phyloP scores from a whole-genome alignment of 1,140 invertebrate genomes.

The Drosophila quadrilineata region DNA sequence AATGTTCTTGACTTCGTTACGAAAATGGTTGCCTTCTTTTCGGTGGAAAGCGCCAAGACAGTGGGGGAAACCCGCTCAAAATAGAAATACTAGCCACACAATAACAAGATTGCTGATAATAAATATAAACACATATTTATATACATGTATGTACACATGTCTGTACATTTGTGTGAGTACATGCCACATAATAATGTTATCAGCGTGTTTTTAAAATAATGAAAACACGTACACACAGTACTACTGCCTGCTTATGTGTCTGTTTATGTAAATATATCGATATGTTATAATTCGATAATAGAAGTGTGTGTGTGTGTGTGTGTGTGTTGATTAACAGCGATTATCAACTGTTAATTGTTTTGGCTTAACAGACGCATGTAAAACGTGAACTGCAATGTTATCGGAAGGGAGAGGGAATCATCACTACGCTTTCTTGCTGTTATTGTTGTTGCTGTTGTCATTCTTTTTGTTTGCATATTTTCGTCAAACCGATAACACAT shows the following conservation, averaged over 20 bases:
- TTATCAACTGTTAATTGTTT: constrained; percentile 23
- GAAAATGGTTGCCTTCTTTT: neutral
- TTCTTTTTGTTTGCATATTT: constrained; percentile 57
- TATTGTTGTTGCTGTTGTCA: constrained; percentile 51
- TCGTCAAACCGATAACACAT: constrained; percentile 41
- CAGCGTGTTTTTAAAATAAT: constrained; percentile 31
- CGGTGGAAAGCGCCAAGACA: neutral
- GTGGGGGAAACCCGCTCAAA: neutral
- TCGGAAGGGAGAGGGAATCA: neutral
- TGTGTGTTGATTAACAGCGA: neutral
- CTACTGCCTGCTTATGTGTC: neutral
- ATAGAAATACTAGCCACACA: neutral
- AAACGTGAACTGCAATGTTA: constrained; percentile 3
- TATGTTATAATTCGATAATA: constrained; percentile 15
- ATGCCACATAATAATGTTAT: neutral
- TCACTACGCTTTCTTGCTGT: too few species aligned
- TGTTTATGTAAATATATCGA: constrained; percentile 5
- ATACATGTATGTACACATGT: too few species aligned
- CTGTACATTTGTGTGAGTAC: too few species aligned
- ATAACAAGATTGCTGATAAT: constrained; percentile 2
- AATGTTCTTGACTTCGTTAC: constrained; percentile 12
- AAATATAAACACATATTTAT: too few species aligned
- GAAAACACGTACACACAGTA: constrained; percentile 20
- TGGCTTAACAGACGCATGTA: constrained; percentile 21
- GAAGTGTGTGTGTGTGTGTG: neutral